Percentiles rank a stretch among this genome's conserved stretches.
phyloP scores from a whole-genome alignment of 2,113 vertebrate genomes.

The Oryzias celebensis region DNA sequence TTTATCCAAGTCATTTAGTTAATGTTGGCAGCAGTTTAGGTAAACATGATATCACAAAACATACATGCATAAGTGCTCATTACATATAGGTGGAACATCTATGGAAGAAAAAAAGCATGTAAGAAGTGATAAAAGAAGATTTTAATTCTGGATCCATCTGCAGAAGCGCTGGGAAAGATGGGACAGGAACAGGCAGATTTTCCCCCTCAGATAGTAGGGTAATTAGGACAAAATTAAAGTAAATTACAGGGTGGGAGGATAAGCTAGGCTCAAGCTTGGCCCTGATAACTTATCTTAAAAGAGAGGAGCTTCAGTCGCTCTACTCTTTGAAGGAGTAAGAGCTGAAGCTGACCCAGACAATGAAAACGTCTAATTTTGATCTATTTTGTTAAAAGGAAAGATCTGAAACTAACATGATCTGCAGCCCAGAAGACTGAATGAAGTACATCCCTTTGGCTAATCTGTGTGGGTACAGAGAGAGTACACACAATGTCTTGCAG shows the following conservation, averaged over 20 bases:
- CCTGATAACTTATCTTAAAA: conserved; percentile 55
- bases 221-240: conserved; percentile 64
- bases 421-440: neutral
- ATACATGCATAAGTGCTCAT: neutral
- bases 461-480: neutral
- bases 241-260: conserved; percentile 69
- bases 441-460: neutral
- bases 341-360: neutral
- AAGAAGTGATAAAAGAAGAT: conserved; percentile 3
- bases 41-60: neutral
- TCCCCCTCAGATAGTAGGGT: conserved; percentile 46
- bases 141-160: neutral
- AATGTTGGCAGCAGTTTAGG: neutral
- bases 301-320: conserved; percentile 2
- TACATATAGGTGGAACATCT: conserved; percentile 21
- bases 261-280: conserved; percentile 19
- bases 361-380: conserved; percentile 5
- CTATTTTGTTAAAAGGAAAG: conserved; percentile 9
- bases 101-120: conserved; percentile 46
- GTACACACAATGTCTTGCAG: conserved; percentile 38
- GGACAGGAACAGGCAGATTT: conserved; percentile 54
- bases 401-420: neutral
- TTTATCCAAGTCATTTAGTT: too few species aligned
- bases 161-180: neutral
- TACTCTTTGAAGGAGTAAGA: neutral